Evolutionary conservation across 2,797 vertebrate species (phyloP).

Genomic region (Catostomus latipinnis): DNA sequence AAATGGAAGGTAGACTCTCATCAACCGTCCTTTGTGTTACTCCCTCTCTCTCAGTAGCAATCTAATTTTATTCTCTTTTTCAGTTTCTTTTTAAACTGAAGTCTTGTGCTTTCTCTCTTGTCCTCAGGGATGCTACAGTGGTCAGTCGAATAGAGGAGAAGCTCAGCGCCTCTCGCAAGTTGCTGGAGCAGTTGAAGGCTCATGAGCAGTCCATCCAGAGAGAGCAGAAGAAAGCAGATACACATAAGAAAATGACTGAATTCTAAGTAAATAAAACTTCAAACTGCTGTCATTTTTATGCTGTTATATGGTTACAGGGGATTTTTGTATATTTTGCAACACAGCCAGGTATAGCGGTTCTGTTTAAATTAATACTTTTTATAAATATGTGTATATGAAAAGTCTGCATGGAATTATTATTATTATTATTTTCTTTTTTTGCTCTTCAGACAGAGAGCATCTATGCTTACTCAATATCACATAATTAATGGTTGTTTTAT

Average conservation of each 20-base stretch:
- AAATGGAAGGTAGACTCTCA: constrained; percentile 79
- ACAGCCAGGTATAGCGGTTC: not conserved
- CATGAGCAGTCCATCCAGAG: constrained; percentile 88
- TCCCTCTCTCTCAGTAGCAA: not conserved
- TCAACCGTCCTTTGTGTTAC: not conserved
- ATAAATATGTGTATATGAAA: no score
- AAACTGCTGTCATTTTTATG: not conserved
- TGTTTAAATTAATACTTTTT: not conserved
- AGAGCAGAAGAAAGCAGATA: constrained; percentile 89
- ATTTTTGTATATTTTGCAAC: not conserved
- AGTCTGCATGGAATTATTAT: no score
- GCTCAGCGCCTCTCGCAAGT: constrained; percentile 82
- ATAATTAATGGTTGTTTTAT: no score
- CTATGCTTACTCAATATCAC: no score
- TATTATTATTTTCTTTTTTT: no score
- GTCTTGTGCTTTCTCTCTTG: not conserved
- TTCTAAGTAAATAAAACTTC: constrained; percentile 72
- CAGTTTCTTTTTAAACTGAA: not conserved
- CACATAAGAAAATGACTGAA: constrained; percentile 97
- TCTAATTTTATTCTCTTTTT: not conserved
- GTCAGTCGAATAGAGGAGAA: constrained; percentile 88
- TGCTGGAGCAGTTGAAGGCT: constrained; percentile 88
- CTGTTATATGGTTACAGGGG: not conserved
- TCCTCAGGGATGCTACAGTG: constrained; percentile 71
- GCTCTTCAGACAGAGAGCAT: no score